Conservation (phyloP, 2,797 vertebrate species). For the Aulostomus chinensis region DNA sequence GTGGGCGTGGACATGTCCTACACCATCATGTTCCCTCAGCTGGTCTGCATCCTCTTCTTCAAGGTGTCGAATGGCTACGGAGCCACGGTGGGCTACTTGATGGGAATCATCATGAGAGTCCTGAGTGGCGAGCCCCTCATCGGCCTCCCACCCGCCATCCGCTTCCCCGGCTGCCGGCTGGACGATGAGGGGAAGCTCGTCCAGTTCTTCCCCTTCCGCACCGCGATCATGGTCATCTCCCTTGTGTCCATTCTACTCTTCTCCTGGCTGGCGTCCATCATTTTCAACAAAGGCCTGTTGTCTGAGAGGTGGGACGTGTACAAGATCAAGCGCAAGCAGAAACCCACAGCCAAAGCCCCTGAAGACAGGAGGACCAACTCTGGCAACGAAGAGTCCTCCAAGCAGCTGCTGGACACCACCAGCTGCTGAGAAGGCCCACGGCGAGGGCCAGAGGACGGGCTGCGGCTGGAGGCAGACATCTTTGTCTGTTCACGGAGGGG, state of each 20-base stretch:
- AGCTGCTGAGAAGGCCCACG: conserved; percentile 42
- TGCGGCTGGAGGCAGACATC: conserved; percentile 10
- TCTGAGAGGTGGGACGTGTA: conserved; percentile 78
- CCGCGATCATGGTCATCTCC: conserved; percentile 74
- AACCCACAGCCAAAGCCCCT: not conserved
- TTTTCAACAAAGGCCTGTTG: conserved; percentile 80
- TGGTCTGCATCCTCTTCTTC: conserved; percentile 82
- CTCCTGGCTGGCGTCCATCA: conserved; percentile 63
- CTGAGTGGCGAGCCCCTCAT: conserved; percentile 72
- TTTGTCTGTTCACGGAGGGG: conserved; percentile 12
- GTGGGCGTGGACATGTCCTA: conserved; percentile 84
- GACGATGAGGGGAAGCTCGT: conserved; percentile 56
- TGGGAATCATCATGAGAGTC: conserved; percentile 56
- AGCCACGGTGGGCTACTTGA: conserved; percentile 68
- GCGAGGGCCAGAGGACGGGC: conserved; percentile 19
- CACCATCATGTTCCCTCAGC: conserved; percentile 83
- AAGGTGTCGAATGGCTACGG: conserved; percentile 80
- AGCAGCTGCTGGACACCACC: conserved; percentile 61
- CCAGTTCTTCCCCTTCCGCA: conserved; percentile 85
- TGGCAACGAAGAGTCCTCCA: conserved; percentile 8
- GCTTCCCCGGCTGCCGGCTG: conserved; percentile 73
- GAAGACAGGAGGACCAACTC: conserved; percentile 7
- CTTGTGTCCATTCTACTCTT: conserved; percentile 68
- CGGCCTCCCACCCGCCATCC: conserved; percentile 68
- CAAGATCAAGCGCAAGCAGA: conserved; percentile 55